Evolutionary conservation across 1,140 invertebrate species (phyloP).

Genomic region (Hypothenemus hampei): DNA sequence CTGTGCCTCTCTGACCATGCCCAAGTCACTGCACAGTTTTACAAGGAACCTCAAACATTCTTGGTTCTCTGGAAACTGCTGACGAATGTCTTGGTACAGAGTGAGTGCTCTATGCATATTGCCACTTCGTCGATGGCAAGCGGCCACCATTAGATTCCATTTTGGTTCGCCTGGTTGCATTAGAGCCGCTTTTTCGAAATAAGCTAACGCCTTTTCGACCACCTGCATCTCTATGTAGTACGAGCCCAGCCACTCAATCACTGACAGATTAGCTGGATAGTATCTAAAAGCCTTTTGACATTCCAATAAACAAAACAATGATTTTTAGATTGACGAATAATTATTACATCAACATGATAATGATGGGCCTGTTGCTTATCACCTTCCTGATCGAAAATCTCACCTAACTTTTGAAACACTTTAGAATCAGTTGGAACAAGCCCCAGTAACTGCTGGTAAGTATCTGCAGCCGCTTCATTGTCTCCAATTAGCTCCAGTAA

Average conservation of each 20-base stretch:
- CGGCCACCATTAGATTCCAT: slow-evolving; percentile 80
- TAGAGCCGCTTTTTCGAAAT: slow-evolving; percentile 84
- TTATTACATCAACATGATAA: slow-evolving; percentile 78
- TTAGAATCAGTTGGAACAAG: slow-evolving; percentile 80
- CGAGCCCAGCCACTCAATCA: slow-evolving; percentile 87
- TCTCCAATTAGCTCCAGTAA: slow-evolving; percentile 73
- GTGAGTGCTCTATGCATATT: slow-evolving; percentile 77
- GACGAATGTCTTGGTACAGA: slow-evolving; percentile 74
- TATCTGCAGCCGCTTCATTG: slow-evolving; percentile 71
- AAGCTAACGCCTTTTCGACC: slow-evolving; percentile 82
- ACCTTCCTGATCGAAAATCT: slow-evolving; percentile 77
- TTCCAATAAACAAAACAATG: slow-evolving; percentile 30
- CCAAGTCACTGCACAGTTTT: slow-evolving; percentile 74
- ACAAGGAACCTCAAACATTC: slow-evolving; percentile 84
- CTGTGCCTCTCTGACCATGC: slow-evolving; percentile 72
- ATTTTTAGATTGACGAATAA: not conserved
- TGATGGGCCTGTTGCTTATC: slow-evolving; percentile 91
- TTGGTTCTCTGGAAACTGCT: slow-evolving; percentile 77
- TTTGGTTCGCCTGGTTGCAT: slow-evolving; percentile 81
- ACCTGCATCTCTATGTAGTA: slow-evolving; percentile 87
- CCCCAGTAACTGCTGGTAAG: slow-evolving; percentile 80
- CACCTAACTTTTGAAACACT: slow-evolving; percentile 76
- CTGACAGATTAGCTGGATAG: slow-evolving; percentile 83
- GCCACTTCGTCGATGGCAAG: slow-evolving; percentile 75
- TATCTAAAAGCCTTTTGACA: slow-evolving; percentile 70